These are phyloP conservation scores for Poecilia gillii DNA, from an alignment of 2,797 vertebrate species.

Conservation along the genomic window DNA sequence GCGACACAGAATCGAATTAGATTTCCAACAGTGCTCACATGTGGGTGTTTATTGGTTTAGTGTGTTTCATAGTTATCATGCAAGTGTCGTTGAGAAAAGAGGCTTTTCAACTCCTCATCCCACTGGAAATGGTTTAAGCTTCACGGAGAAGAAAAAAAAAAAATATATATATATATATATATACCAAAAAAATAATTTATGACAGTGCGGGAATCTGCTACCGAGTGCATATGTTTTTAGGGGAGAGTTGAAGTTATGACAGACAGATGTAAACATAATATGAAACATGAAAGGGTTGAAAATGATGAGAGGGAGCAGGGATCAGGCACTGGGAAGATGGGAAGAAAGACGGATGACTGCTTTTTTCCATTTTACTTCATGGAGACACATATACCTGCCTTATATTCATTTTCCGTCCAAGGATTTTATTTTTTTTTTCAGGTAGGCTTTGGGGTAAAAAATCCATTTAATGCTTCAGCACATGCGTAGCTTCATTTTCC, in stretches of 20 bases:
- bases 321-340: slow-evolving; percentile 1
- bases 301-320: not conserved
- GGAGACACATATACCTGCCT: slow-evolving; percentile 46
- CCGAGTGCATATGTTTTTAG: slow-evolving; percentile 6
- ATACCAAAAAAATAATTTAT: slow-evolving; percentile 21
- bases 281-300: slow-evolving; percentile 5
- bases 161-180: not conserved
- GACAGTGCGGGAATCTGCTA: slow-evolving; percentile 28
- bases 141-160: slow-evolving; percentile 29
- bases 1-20: slow-evolving; percentile 56
- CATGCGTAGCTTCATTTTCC: slow-evolving; percentile 49
- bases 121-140: slow-evolving; percentile 23
- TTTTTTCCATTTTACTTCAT: slow-evolving; percentile 52
- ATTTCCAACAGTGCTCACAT: slow-evolving; percentile 53
- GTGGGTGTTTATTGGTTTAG: slow-evolving; percentile 57
- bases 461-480: slow-evolving; percentile 53
- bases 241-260: slow-evolving; percentile 1
- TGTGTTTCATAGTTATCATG: slow-evolving; percentile 56
- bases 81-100: slow-evolving; percentile 46
- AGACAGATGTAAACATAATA: slow-evolving; percentile 23
- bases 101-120: slow-evolving; percentile 33
- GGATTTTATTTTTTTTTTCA: slow-evolving; percentile 48
- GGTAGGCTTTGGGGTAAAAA: slow-evolving; percentile 31
- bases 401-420: slow-evolving; percentile 43
- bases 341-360: slow-evolving; percentile 12